Base-by-base conservation (phyloP, 2,888 invertebrate species). In the Nycteola revayana region DNA sequence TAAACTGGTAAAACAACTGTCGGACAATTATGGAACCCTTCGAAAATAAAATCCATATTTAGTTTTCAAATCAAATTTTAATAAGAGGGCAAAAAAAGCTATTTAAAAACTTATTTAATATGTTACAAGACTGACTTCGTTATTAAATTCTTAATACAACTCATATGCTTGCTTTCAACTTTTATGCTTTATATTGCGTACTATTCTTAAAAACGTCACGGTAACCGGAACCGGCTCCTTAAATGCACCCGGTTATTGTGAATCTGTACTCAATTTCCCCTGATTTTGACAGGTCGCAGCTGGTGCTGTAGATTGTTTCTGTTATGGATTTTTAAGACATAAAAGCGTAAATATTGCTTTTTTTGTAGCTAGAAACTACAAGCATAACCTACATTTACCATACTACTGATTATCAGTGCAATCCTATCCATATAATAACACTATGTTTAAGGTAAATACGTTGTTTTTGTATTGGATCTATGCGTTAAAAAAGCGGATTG, bases 281-380 rank as follows among this genome's bases (percentile, higher is more conserved):
- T 14, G 44, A 54, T 60, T 72, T 80, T 85, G 84, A 85, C 85
- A 78, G 74, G 60, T 83, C 73, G 85, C 84, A 86, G 85, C 85
- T 86, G 86, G 78, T 72, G 71, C 68, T 73, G 63, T 66, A 61
- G 60, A 65, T 65, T 75, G 74, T 76, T 75, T 75, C 70, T 75
- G 68, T 70, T 72, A 64, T 66, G 63, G 61, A 68, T 69, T 74
- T 74, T 70, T 60, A 54, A 56, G 63, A 66, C 59, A 42, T 54
- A 63, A 44, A 57, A 65, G 56, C 60, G 41, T 55, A 60, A 49
- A 48, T 66, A 53, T 30, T 51, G 35, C 38, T 45, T 30, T 42
- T 35, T 47, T 36, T 46, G 39, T 42, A 38, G 38, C 49, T 29
- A 42, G 31, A 49, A 41, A 46, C 36, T 31, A 42, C 29, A 28